phyloP scores from a whole-genome alignment of 2,888 invertebrate genomes.

The Ophion ellenae region DNA sequence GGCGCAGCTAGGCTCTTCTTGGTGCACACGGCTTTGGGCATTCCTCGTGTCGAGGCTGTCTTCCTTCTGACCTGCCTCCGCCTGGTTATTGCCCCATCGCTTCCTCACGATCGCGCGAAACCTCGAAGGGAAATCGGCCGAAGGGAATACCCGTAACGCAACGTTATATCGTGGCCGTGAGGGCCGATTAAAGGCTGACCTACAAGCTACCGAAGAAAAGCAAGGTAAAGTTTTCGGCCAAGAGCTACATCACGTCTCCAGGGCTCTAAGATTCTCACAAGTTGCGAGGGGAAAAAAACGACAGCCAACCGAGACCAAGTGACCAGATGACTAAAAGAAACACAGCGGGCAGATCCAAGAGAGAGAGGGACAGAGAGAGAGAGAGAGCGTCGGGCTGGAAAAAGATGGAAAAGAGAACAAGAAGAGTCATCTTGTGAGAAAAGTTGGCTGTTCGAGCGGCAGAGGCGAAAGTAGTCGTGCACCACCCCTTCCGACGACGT shows the following conservation, averaged over 20 bases:
- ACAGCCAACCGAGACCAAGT: conserved; percentile 54
- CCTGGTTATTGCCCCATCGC: conserved; percentile 1
- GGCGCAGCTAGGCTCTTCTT: conserved; percentile 12
- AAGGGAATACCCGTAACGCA: conserved; percentile 22
- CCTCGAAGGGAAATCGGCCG: conserved; percentile 2
- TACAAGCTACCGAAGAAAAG: conserved; percentile 56
- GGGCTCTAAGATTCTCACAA: conserved; percentile 71
- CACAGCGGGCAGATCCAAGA: conserved; percentile 52
- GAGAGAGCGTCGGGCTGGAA: conserved; percentile 46
- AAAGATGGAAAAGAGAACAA: conserved; percentile 61
- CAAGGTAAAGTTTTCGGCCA: conserved; percentile 73
- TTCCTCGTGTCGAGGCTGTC: neutral
- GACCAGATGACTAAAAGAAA: conserved; percentile 61
- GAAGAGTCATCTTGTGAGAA: conserved; percentile 70
- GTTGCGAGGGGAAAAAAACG: conserved; percentile 61
- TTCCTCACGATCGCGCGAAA: conserved; percentile 22
- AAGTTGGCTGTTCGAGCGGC: conserved; percentile 36
- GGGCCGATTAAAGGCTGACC: conserved; percentile 81
- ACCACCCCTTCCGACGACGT: conserved; percentile 35
- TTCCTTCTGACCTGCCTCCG: neutral
- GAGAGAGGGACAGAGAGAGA: conserved; percentile 52
- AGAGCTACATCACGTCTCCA: conserved; percentile 65
- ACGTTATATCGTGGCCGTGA: neutral
- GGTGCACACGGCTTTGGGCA: too few species aligned
- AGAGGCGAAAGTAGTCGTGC: conserved; percentile 10